Conservation (phyloP, 2,797 vertebrate genomes). For the Halcyon smyrnensis region DNA sequence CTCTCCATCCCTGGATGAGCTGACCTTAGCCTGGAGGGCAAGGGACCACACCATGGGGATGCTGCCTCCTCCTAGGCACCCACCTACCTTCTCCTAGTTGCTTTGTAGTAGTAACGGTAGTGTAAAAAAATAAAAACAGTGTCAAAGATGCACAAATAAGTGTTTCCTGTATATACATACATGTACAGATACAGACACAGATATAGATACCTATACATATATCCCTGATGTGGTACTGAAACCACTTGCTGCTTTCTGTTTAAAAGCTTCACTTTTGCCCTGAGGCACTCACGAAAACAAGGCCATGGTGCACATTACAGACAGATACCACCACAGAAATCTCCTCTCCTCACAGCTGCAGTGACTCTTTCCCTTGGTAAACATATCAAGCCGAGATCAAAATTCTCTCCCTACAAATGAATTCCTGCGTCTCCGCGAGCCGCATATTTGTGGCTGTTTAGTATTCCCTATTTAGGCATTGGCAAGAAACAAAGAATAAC, state of each 20-base stretch:
- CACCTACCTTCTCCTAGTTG: background rate
- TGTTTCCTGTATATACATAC: background rate
- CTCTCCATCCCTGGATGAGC: rapidly evolving
- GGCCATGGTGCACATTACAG: background rate
- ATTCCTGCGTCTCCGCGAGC: background rate
- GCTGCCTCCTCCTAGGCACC: background rate
- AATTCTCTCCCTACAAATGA: background rate
- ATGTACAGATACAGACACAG: background rate
- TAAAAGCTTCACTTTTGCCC: background rate
- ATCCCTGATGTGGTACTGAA: background rate
- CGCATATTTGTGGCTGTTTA: conserved; percentile 25
- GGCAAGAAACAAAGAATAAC: conserved; percentile 24
- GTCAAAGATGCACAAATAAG: background rate
- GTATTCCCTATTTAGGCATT: conserved; percentile 36
- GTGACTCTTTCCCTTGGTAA: background rate
- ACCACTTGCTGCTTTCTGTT: background rate
- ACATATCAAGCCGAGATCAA: background rate
- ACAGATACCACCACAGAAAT: background rate
- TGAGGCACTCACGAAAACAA: background rate
- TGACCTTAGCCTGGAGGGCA: rapidly evolving
- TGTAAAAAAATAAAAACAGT: background rate
- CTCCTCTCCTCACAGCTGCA: conserved; percentile 2
- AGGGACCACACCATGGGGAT: rapidly evolving
- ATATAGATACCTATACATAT: background rate
- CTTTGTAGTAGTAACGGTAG: background rate